Evolutionary conservation across 2,888 invertebrate species (phyloP), one percentile per base, ranked within the genome.

Genomic region (Erynnis tages): DNA sequence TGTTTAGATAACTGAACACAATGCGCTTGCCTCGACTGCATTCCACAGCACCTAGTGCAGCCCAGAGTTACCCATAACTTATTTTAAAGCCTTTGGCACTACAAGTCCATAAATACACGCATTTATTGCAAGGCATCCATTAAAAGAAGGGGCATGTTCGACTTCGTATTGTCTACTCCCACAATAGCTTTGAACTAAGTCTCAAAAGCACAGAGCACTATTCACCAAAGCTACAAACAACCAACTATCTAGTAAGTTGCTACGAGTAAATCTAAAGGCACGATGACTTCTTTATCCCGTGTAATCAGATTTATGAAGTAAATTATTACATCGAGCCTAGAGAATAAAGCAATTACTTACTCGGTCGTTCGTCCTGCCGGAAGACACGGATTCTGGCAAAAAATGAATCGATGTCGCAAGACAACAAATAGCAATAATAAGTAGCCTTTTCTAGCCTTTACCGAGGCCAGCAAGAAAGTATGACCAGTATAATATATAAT

Each of bases 1-100:
- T 78, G 79, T 83, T 82, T 79, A 82, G 79, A 80, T 82, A 83
- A 82, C 79, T 70, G 74, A 76, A 77, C 65, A 77, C 65, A 74
- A 71, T 73, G 66, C 66, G 55, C 64, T 59, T 57, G 61, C 62
- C 58, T 58, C 55, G 67, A 60, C 71, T 69, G 72, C 82, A 85
- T 85, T 83, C 82, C 81, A 61, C 60, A 56, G 66, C 73, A 69
- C 68, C 62, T 62, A 62, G 68, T 66, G 59, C 66, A 69, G 62
- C 62, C 57, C 57, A 66, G 75, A 74, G 79, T 79, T 79, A 77
- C 73, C 74, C 65, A 77, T 80, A 77, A 77, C 72, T 73, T 74
- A 75, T 78, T 78, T 75, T 69, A 76, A 67, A 73, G 65, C 67
- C 65, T 66, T 66, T 67, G 59, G 54, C 65, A 64, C 17, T 46